A percentile compares a stretch with the other conserved stretches of the same genome.
Conservation (phyloP, 2,888 invertebrate species). For the Pyrrhopygopsis socrates region DNA sequence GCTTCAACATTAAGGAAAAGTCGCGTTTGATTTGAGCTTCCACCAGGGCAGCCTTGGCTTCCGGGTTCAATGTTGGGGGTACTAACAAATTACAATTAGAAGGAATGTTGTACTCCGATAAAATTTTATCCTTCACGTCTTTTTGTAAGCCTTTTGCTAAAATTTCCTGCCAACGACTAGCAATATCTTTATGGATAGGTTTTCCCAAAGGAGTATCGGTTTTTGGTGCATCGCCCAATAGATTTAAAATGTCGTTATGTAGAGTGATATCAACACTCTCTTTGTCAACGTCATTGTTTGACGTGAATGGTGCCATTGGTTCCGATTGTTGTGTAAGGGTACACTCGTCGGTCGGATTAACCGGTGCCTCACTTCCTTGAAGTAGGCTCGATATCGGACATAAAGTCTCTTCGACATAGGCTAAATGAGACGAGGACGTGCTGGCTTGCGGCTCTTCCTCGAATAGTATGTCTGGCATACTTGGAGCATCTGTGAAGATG, state of each 20-base stretch:
- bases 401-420: no score
- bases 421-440: no score
- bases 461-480: no score
- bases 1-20: background rate
- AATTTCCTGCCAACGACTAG: conserved; percentile 11
- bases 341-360: no score
- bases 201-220: background rate
- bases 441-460: no score
- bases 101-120: background rate
- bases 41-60: background rate
- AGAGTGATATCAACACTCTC: no score
- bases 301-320: no score
- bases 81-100: conserved; percentile 11
- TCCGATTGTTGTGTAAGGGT: no score
- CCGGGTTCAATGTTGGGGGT: conserved; percentile 9
- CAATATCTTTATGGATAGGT: conserved; percentile 17
- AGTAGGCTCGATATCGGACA: no score
- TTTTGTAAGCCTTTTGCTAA: background rate
- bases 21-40: background rate
- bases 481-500: no score
- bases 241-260: background rate
- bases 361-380: no score
- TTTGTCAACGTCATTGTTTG: no score
- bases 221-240: conserved; percentile 16
- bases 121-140: background rate